Conservation (phyloP, 2,797 vertebrate species). For the Hemitrygon akajei region DNA sequence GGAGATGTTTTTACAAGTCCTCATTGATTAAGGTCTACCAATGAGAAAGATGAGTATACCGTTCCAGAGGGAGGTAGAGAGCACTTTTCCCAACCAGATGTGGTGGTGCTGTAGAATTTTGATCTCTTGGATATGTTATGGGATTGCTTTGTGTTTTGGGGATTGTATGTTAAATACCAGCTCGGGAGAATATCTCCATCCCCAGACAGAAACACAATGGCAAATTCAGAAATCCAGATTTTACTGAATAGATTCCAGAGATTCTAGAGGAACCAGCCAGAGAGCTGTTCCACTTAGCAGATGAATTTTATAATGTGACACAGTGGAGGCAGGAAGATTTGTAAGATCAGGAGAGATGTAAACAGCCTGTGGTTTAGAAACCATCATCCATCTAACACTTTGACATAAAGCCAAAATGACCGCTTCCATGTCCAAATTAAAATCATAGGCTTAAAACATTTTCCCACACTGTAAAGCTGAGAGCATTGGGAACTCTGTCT, state of each 20-base stretch:
- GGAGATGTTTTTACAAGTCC: too few species aligned
- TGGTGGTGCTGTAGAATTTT: too few species aligned
- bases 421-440: neutral
- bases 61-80: too few species aligned
- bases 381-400: neutral
- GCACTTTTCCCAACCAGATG: too few species aligned
- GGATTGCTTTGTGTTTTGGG: neutral
- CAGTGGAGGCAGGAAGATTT: neutral
- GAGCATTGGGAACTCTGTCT: neutral
- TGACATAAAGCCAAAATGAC: neutral
- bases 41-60: too few species aligned
- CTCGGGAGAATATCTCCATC: neutral
- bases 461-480: conserved; percentile 18
- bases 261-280: neutral
- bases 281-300: neutral
- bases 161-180: neutral
- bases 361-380: neutral
- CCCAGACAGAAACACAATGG: neutral
- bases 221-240: neutral
- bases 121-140: too few species aligned
- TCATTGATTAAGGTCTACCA: too few species aligned
- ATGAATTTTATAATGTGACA: neutral
- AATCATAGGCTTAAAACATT: neutral
- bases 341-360: neutral
- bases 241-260: neutral